A percentile compares a stretch with the other conserved stretches of the same genome.
Evolutionary conservation across 2,888 invertebrate species (phyloP).

Genomic region (Byasa hedistus): DNA sequence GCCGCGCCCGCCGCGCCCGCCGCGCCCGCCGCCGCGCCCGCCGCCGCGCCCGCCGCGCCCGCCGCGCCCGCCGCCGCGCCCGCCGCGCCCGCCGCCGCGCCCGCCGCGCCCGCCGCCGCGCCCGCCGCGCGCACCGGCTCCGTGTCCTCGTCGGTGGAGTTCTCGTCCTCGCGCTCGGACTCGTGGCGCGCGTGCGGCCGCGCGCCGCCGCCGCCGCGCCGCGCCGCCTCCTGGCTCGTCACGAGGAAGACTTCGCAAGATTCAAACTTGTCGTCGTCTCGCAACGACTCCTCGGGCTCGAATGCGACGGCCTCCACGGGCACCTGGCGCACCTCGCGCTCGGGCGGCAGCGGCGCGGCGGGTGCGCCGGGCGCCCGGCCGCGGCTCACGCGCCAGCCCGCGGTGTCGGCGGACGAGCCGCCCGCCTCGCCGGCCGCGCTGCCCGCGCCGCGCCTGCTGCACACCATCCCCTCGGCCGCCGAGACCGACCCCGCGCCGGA

Average conservation of each 20-base stretch:
- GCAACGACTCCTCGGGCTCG: constrained; percentile 95
- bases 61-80: constrained; percentile 49
- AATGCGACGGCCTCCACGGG: constrained; percentile 93
- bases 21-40: constrained; percentile 62
- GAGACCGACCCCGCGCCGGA: constrained; percentile 60
- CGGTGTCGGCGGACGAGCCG: constrained; percentile 88
- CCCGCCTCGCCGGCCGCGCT: constrained; percentile 73
- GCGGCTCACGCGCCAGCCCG: constrained; percentile 84
- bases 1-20: constrained; percentile 67
- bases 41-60: constrained; percentile 62
- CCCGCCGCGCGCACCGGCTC: constrained; percentile 48
- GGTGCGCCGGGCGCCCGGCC: constrained; percentile 85
- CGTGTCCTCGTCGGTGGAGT: constrained; percentile 93
- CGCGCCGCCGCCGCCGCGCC: constrained; percentile 88
- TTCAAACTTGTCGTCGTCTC: constrained; percentile 92
- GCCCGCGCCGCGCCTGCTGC: constrained; percentile 55
- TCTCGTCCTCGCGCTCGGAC: constrained; percentile 85
- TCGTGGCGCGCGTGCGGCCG: constrained; percentile 88
- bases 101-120: constrained; percentile 63
- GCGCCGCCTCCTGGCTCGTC: constrained; percentile 93
- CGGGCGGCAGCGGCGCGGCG: constrained; percentile 85
- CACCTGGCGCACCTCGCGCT: constrained; percentile 93
- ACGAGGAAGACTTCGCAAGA: constrained; percentile 96
- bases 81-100: too few species aligned
- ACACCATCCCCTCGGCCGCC: constrained; percentile 68